Evolutionary conservation across 2,888 invertebrate species (phyloP), one percentile per base, ranked within the genome.

Genomic region (Drosophila neonasuta): DNA sequence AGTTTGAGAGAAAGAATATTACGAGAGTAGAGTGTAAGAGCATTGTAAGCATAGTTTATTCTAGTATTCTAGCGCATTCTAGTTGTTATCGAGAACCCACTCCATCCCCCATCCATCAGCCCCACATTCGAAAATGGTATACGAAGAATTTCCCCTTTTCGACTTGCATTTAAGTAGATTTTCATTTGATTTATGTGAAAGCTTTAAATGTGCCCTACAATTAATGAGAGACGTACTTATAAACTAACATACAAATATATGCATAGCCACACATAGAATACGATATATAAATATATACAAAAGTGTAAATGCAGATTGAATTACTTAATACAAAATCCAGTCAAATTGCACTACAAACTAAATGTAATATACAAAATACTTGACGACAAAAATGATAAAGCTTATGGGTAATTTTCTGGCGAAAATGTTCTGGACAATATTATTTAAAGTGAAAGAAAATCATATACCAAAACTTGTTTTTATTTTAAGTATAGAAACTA

Each of bases 171-270:
- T 73, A 73, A 66, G 68, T 80, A 69, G 69, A 57, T 50, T 67
- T 68, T 50, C 62, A 52, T 74, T 77, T 74, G 49, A 72, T 15
- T 83, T 80, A 5, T 88, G 68, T 83, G 80, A 90, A 88, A 90
- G 90, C 90, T 90, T 90, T 90, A 90, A 86, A 88, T 89, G 87
- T 90, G 88, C 88, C 89, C 89, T 87, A 88, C 59, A 39, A 65
- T 63, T 76, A 80, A 66, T 65, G 64, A 64, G 56, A 49, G 56
- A 49, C 34, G 42, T 52, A 68, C 42, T 51, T 48, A 71, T 24
- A 46, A 17, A 45, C 2, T 36, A 39, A 24, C 10, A 6, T 10
- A 44, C 55, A 55, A 13, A n/a, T 36, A 36, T 36, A n/a, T n/a
- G 36, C n/a, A 36, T 36, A 36, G n/a, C 36, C 45, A 55, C 20